Evolutionary conservation across 2,113 vertebrate species (phyloP).

Genomic region (Hipposideros armiger): DNA sequence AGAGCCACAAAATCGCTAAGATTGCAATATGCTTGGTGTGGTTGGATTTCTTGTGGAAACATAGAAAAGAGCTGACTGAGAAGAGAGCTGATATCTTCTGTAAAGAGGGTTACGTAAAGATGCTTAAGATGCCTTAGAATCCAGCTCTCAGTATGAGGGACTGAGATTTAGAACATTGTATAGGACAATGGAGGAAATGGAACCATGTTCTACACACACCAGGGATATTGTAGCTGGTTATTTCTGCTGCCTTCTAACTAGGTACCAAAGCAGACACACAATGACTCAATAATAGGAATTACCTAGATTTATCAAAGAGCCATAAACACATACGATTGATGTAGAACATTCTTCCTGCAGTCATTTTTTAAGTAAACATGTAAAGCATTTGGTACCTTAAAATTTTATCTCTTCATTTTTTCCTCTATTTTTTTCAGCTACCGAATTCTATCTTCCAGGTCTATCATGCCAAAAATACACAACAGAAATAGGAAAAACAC

Average conservation of each 20-base stretch:
- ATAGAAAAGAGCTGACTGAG: background rate
- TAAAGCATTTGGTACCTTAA: constrained; percentile 52
- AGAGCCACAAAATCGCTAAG: background rate
- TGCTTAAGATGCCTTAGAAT: background rate
- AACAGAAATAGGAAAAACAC: background rate
- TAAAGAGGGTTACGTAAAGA: background rate
- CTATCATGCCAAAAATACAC: background rate
- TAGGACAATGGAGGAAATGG: background rate
- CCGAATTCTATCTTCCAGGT: background rate
- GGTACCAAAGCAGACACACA: background rate
- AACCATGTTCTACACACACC: background rate
- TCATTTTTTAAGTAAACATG: constrained; percentile 14
- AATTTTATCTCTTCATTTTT: background rate
- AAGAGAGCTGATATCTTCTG: background rate
- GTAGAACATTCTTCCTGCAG: background rate
- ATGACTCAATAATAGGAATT: background rate
- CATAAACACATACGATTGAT: background rate
- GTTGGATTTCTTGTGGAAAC: constrained; percentile 6
- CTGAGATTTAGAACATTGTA: background rate
- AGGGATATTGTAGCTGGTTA: background rate
- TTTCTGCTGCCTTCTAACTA: background rate
- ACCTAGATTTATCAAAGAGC: background rate
- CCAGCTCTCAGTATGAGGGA: background rate
- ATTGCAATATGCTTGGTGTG: background rate
- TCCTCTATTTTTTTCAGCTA: constrained; percentile 18